phyloP scores from a whole-genome alignment of 2,797 vertebrate genomes.

The Diplodus sargus region DNA sequence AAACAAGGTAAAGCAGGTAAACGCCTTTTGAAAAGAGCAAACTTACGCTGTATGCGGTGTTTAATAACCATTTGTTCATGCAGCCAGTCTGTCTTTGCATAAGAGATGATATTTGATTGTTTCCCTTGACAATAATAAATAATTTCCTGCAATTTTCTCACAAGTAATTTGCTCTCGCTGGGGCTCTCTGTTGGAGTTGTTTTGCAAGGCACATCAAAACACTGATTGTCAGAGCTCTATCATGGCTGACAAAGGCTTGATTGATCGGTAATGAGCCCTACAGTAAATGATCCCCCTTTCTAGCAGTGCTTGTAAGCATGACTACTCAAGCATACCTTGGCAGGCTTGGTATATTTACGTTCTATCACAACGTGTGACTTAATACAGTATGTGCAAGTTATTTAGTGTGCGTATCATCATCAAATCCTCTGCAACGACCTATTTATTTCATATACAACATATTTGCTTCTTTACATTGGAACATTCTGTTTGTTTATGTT shows the following conservation, averaged over 20 bases:
- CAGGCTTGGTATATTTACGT: slow-evolving; percentile 4
- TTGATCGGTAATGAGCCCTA: slow-evolving; percentile 28
- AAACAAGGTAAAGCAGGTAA: neutral
- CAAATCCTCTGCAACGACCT: slow-evolving; percentile 9
- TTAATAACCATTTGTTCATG: slow-evolving; percentile 4
- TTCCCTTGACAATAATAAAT: slow-evolving; percentile 6
- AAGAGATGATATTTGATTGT: slow-evolving; percentile 10
- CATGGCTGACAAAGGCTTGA: slow-evolving; percentile 36
- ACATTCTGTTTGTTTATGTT: too few relatives aligned
- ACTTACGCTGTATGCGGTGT: neutral
- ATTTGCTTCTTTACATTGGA: too few relatives aligned
- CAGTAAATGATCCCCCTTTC: slow-evolving; percentile 26
- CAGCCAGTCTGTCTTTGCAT: slow-evolving; percentile 15
- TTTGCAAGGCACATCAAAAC: slow-evolving; percentile 27
- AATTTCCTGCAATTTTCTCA: slow-evolving; percentile 14
- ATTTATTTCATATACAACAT: too few relatives aligned
- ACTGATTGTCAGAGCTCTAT: slow-evolving; percentile 27
- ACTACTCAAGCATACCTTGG: neutral
- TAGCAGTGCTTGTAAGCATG: neutral
- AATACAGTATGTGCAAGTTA: neutral
- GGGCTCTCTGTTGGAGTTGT: slow-evolving; percentile 24
- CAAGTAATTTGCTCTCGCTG: slow-evolving; percentile 6
- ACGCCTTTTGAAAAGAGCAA: neutral
- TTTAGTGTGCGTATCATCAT: slow-evolving; percentile 3
- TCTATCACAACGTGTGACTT: slow-evolving; percentile 10